Base-by-base conservation (phyloP, 2,113 vertebrate genomes). In the Coracopsis vasa region DNA sequence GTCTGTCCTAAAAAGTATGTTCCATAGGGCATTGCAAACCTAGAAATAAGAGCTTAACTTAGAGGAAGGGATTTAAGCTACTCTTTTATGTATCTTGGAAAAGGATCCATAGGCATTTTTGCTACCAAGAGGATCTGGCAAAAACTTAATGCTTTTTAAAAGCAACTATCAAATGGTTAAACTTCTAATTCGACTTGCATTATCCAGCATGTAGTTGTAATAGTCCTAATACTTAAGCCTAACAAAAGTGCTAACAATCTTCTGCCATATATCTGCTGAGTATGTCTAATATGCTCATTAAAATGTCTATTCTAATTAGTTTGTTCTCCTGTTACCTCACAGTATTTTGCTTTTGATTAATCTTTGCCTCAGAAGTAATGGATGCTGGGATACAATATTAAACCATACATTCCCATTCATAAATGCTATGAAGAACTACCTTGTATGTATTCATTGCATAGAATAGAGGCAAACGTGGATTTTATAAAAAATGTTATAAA, bases 221-320 rank as follows among this genome's bases (percentile, higher is more conserved):
- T 20, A 88, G 71, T 64, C 10, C 13, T 75, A 41, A 60, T 85
- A 54, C 35, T 77, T 90, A 44, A 95, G 48, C 41, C 39, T 88
- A 61, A 37, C 16, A 58, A 86, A 91, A 37, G 1, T 28, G 47
- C 44, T 78, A 87, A 61, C 67, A 33, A 78, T 48, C 1, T 92
- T 94, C 92, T 92, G 8, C 14, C 80, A 18, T 42, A 58, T 77
- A n/a, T 86, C 82, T 91, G 29, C n/a, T 64, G 16, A 93, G 67
- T 92, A 78, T 85, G 69, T 93, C 73, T 81, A 67, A 81, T 25
- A 77, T 27, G 27, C 24, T 96, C 64, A 89, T 89, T 95, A 95
- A 62, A 93, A 77, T 35, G 24, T 35, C 31, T 13, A 56, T 39
- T 45, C 18, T 85, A 89, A 87, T 92, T 93, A 88, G 11, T 35